Evolutionary conservation across 1,140 invertebrate species (phyloP), one percentile per base, ranked within the genome.

Genomic region (Trachelipus rathkii): DNA sequence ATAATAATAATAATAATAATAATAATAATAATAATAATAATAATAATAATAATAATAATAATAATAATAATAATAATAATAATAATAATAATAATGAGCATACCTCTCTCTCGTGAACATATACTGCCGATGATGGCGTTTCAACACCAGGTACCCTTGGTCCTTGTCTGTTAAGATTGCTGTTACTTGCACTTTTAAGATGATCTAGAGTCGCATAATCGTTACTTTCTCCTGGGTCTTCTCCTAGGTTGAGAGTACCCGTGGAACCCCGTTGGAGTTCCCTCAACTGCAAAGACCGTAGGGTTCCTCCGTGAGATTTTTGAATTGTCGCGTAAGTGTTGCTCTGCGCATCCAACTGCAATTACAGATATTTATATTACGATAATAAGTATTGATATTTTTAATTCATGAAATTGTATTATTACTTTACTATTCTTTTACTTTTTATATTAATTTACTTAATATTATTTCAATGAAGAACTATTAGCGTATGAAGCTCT

Each of bases 281-380:
- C 10, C 80, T 44, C 9, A 81, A 73, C 85, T 81, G 78, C 83
- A 83, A 82, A 84, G 78, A 88, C 85, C 10, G 85, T 82, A 69
- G 85, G 85, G 70, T 85, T 77, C 87, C 84, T 60, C 86, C 81
- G 79, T 87, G 86, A 72, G 91, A 89, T 83, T 91, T 91, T 82
- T 93, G 91, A 81, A 95, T 94, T 33, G 93, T 95, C 11, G 93
- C 93, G 84, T 95, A 95, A 44, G 92, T 93, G 83, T 94, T 94
- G 84, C 82, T 83, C 71, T 83, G 82, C 10, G 79, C 75, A 46
- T 83, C 83, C 60, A 78, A 8, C 80, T 81, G 75, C 10, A 74
- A n/a, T n/a, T n/a, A n/a, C n/a, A n/a, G n/a, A n/a, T n/a, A n/a
- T n/a, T n/a, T n/a, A n/a, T n/a, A n/a, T n/a, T n/a, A n/a, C n/a